Base-by-base conservation (phyloP, 2,113 vertebrate genomes). In the Triplophysa rosa region DNA sequence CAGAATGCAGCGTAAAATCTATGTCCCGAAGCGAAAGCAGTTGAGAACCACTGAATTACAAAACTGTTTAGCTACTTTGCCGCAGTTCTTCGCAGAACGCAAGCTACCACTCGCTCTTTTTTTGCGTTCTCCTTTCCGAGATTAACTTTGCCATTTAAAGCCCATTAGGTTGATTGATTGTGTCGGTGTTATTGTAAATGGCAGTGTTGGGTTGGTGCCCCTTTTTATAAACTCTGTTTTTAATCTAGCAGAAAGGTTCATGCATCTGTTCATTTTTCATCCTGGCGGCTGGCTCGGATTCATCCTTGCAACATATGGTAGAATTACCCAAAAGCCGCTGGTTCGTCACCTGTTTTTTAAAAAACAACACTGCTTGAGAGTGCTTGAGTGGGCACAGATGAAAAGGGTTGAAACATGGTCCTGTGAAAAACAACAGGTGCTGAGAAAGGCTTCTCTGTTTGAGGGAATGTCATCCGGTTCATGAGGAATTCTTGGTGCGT, bases 161-260 rank as follows among this genome's bases (percentile, higher is more conserved):
- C 21, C 77, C 67, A 80, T 82, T 82, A 85, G 77, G 77, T 71
- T 80, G 77, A 73, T 82, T 77, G 78, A 85, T 80, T 40, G 68
- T 52, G 23, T 82, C 81, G 52, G 33, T 33, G 62, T 59, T 77
- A 67, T 80, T n/a, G 67, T 68, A 67, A 73, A 69, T 80, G 73
- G 67, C 33, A 52, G 67, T 77, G 77, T 64, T 77, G 72, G 71
- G 72, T 68, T 73, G 23, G 37, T 78, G 79, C 75, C 58, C 24
- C 66, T 59, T 73, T 84, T 81, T 56, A 73, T 64, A 40, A 77
- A 78, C 79, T 70, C 47, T 0, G 33, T 78, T 80, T 81, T 85
- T 83, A 83, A 83, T 83, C 81, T 83, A 74, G 54, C 78, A 80
- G 78, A 85, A 80, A 80, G 81, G 58, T 66, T 83, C 62, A 61